These are phyloP conservation scores for Arnoldichthys spilopterus DNA, from an alignment of 2,797 vertebrate species.

Conservation along the genomic window DNA sequence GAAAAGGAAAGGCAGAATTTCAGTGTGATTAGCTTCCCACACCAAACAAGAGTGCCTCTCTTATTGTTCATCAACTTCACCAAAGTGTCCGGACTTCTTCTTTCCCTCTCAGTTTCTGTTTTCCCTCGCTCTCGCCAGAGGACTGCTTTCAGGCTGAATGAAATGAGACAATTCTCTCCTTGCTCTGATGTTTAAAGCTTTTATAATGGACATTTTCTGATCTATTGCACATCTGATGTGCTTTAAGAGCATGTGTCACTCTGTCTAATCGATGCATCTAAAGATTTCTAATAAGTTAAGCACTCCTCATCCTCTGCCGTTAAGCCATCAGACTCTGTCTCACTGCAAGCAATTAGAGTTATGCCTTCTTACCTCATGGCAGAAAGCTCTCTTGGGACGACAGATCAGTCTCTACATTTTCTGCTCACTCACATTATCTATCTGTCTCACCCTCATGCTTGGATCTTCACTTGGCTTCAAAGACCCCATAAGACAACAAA, in stretches of 20 bases:
- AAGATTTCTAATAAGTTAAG: conserved; percentile 70
- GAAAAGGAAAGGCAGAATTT: neutral
- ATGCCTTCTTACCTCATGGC: conserved; percentile 32
- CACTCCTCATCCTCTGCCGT: conserved; percentile 47
- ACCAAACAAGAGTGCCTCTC: conserved; percentile 36
- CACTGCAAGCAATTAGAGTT: conserved; percentile 51
- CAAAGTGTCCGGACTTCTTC: conserved; percentile 35
- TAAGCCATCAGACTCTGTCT: conserved; percentile 56
- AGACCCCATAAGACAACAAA: conserved; percentile 43
- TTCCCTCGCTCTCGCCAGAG: conserved; percentile 28
- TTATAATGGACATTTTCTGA: conserved; percentile 65
- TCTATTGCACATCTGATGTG: conserved; percentile 55
- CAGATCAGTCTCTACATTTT: conserved; percentile 41
- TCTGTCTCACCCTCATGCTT: conserved; percentile 22
- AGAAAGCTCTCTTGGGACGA: conserved; percentile 30
- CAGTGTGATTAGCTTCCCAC: conserved; percentile 8
- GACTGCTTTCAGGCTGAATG: conserved; percentile 38
- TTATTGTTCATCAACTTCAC: conserved; percentile 46
- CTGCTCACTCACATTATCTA: conserved; percentile 38
- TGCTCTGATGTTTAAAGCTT: conserved; percentile 64
- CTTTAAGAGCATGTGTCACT: conserved; percentile 61
- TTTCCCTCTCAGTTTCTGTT: neutral
- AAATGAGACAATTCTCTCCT: conserved; percentile 36
- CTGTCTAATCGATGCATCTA: conserved; percentile 73
- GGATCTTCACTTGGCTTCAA: conserved; percentile 69